Evolutionary conservation across 2,797 vertebrate genomes (phyloP), one percentile per base, ranked within the genome.

Genomic region (Halcyon chelicuti): DNA sequence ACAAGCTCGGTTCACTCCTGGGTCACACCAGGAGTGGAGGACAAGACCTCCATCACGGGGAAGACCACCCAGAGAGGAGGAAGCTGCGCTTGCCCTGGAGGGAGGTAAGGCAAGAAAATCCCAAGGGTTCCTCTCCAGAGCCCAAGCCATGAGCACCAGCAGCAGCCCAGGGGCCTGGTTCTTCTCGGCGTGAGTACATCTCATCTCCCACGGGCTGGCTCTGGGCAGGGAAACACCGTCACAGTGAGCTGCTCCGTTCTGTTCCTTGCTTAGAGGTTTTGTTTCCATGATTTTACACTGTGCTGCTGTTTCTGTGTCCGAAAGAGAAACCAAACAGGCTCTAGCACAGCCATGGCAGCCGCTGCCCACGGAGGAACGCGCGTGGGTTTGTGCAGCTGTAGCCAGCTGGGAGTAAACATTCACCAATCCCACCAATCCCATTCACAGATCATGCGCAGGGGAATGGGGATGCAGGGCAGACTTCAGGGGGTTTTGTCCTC

Each of bases 1-100:
- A 90, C 52, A 54, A 92, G 88, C 23, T 94, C 33, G 5, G 91
- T 97, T 97, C 88, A 92, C 26, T 72, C 79, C 80, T 73, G 52
- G 90, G 96, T 96, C 96, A 94, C 44, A 68, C 31, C 52, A 73
- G 57, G 74, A 91, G 86, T 20, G 13, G 77, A 95, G 90, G 80
- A 95, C 77, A 90, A 92, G 91, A 86, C 86, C 49, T 88, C 86
- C 67, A 37, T 81, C 65, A 67, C 65, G 74, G 60, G 86, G 35
- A 79, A 79, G 95, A 95, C 91, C 95, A 96, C 93, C 91, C 95
- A 97, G 71, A 70, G 46, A 93, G 91, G 10, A 82, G 78, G 66
- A 96, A 83, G 81, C 61, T 70, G 47, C 0, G 4, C 70, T 88
- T 78, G 42, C 55, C 62, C 66, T 52, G 44, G 40, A 88, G 79